Evolutionary conservation across 2,797 vertebrate genomes (phyloP).

Genomic region (Coregonus sp.): DNA sequence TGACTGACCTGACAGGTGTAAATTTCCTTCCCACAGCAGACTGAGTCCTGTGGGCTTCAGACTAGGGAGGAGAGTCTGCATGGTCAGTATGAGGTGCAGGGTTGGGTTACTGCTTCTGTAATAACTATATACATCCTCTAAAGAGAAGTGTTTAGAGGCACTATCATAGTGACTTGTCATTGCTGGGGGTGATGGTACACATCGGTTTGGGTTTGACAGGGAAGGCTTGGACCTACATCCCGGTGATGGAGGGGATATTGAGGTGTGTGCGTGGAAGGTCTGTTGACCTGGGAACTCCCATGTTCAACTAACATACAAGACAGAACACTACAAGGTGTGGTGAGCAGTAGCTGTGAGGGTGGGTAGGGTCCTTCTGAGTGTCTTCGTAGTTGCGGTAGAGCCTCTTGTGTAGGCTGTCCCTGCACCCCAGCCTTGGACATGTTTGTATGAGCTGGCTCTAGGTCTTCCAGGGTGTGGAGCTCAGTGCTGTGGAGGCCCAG

Average conservation of each 20-base stretch:
- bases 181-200: constrained; percentile 47
- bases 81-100: not conserved
- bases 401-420: not conserved
- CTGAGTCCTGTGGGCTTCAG: constrained; percentile 77
- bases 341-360: not conserved
- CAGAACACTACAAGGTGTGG: constrained; percentile 5
- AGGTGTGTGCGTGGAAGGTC: constrained; percentile 56
- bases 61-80: constrained; percentile 55
- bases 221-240: constrained; percentile 71
- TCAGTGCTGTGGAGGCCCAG: constrained; percentile 16
- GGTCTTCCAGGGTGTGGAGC: constrained; percentile 17
- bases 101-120: constrained; percentile 19
- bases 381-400: not conserved
- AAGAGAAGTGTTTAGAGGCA: constrained; percentile 19
- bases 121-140: not conserved
- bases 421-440: not conserved
- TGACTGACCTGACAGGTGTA: constrained; percentile 58
- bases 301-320: constrained; percentile 23
- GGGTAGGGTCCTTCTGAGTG: not conserved
- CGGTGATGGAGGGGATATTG: constrained; percentile 71
- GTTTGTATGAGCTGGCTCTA: constrained; percentile 11
- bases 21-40: constrained; percentile 70
- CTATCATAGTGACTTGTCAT: constrained; percentile 52
- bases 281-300: constrained; percentile 25
- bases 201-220: constrained; percentile 17